Evolutionary conservation across 1,140 invertebrate species (phyloP), one percentile per base, ranked within the genome.

Genomic region (Andrena cerasifolii): DNA sequence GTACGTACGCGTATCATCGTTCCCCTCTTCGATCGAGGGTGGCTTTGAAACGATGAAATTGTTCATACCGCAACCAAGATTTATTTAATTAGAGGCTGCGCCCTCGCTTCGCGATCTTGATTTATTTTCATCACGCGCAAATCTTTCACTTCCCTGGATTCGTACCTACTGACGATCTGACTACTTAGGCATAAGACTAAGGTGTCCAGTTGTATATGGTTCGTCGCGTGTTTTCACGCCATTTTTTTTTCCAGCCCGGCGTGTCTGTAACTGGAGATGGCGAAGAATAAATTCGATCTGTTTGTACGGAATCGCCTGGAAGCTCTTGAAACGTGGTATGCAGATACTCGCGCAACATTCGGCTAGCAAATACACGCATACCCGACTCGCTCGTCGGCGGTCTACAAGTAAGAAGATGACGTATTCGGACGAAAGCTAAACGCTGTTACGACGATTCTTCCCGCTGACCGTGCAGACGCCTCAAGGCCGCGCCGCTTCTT

Each of bases 41-140:
- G 74, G 76, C 65, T 89, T 85, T 82, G 84, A 85, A 88, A 84
- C 78, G 82, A 82, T 87, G 74, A 90, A 89, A 89, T 89, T 78
- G 89, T 81, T 76, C 81, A 56, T 75, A 74, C 67, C 66, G 62
- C 80, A 63, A 79, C 78, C 61, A 63, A 86, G 86, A 87, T 89
- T 90, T 76, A 90, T 88, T 88, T 84, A 89, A 90, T 86, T 80
- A 87, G 83, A 82, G 66, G 78, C 8, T 51, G 24, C 54, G 18
- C 24, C 33, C 63, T 16, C 14, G 7, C 14, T 65, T 31, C 76
- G 8, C 31, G 21, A 36, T 47, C 4, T 3, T 3, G 14, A 5
- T 53, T 36, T 45, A 8, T 43, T 1, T 24, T 14, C 28, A n/a
- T n/a, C n/a, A n/a, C n/a, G n/a, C n/a, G n/a, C 36, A 40, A 40